These are phyloP conservation scores for Galagoides demidoff DNA, from an alignment of 2,797 vertebrate genomes.

Conservation along the genomic window DNA sequence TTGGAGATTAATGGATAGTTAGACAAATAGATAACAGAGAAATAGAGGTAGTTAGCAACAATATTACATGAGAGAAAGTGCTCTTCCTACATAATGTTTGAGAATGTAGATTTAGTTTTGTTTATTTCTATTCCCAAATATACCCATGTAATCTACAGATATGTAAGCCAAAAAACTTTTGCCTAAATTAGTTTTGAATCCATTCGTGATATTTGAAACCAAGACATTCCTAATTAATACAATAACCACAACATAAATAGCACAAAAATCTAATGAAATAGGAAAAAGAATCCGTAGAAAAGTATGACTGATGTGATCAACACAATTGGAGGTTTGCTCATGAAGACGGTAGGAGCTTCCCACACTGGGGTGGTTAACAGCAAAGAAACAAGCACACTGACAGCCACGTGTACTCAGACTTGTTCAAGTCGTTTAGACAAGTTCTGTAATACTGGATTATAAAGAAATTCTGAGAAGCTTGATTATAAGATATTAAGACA, in stretches of 20 bases:
- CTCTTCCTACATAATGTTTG: neutral
- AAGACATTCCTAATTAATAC: neutral
- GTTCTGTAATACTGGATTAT: neutral
- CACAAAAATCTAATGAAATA: neutral
- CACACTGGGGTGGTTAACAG: neutral
- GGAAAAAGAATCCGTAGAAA: neutral
- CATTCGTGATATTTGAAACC: neutral
- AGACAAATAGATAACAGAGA: neutral
- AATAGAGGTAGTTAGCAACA: neutral
- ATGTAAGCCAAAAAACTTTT: neutral
- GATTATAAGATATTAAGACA: neutral
- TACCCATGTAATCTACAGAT: neutral
- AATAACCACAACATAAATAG: neutral
- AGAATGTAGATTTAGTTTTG: neutral
- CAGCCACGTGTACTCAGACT: neutral
- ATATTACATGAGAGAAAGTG: neutral
- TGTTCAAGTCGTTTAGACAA: neutral
- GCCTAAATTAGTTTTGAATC: neutral
- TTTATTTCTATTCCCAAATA: neutral
- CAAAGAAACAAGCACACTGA: neutral
- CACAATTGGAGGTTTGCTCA: neutral
- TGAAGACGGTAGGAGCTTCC: neutral
- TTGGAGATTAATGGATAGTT: neutral
- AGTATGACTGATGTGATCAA: neutral
- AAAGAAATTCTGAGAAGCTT: neutral